Evolutionary conservation across 35 echinoderm and acorn worm species (phyloP).

Genomic region (Heliocidaris tuberculata): DNA sequence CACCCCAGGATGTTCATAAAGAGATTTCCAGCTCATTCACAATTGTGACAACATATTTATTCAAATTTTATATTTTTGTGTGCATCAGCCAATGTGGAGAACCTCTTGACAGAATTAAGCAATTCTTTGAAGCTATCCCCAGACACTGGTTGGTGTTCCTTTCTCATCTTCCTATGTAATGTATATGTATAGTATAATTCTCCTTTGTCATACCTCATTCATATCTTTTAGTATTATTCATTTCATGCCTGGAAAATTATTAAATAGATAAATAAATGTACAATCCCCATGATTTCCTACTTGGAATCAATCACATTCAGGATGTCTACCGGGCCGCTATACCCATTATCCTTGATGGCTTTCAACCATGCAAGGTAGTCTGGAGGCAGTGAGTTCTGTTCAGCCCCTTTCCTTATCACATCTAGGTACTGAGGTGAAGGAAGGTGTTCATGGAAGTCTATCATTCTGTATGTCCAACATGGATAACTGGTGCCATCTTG

Average conservation of each 20-base stretch:
- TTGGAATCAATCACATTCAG: conserved; percentile 44
- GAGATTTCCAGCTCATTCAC: too few relatives aligned
- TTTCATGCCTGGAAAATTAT: too few relatives aligned
- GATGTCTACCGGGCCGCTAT: conserved; percentile 44
- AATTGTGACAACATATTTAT: too few relatives aligned
- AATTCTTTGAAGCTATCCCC: too few relatives aligned
- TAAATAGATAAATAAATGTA: background rate
- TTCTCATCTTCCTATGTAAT: background rate
- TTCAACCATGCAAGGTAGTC: conserved; percentile 36
- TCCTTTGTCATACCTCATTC: too few relatives aligned
- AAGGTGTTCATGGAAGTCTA: background rate
- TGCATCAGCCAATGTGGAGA: too few relatives aligned
- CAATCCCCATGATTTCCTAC: background rate
- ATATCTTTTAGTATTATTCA: too few relatives aligned
- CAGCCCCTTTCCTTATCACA: conserved; percentile 51
- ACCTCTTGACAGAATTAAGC: too few relatives aligned
- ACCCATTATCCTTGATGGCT: conserved; percentile 57
- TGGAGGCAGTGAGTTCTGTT: conserved; percentile 45
- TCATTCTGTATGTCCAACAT: conserved; percentile 56
- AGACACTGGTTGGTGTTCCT: too few relatives aligned
- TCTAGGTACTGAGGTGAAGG: conserved; percentile 66
- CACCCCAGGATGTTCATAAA: too few relatives aligned
- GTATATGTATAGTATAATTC: background rate
- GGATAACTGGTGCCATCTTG: background rate
- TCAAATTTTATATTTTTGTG: too few relatives aligned